phyloP scores from a whole-genome alignment of 2,888 invertebrate genomes.

The Rotaria macrura region DNA sequence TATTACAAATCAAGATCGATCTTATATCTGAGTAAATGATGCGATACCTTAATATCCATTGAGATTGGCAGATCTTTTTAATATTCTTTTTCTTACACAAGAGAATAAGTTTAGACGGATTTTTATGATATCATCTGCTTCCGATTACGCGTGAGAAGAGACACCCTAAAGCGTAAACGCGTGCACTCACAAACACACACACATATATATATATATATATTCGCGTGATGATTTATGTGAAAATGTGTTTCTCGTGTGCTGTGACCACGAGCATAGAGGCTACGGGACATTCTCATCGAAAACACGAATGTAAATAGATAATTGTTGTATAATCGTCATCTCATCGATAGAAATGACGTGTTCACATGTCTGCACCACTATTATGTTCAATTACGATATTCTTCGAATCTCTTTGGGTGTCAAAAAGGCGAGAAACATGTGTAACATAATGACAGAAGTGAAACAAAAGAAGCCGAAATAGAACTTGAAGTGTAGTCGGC shows the following conservation, averaged over 20 bases:
- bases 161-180: background rate
- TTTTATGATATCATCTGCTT: background rate
- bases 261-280: background rate
- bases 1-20: background rate
- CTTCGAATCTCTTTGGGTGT: background rate
- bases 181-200: background rate
- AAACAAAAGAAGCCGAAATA: background rate
- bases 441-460: background rate
- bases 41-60: background rate
- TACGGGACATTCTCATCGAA: background rate
- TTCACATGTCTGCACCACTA: background rate
- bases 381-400: slow-evolving; percentile 3
- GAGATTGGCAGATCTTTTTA: background rate
- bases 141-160: background rate
- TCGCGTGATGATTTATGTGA: background rate
- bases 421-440: slow-evolving; percentile 9
- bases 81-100: background rate
- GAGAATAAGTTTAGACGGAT: background rate
- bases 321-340: slow-evolving; percentile 8
- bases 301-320: background rate
- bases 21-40: background rate
- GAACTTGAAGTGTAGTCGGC: background rate
- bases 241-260: background rate
- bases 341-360: background rate
- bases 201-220: background rate